Percentiles rank a stretch among this genome's conserved stretches.
phyloP scores from a whole-genome alignment of 1,140 invertebrate genomes.

The Brachionus rotundiformis region DNA sequence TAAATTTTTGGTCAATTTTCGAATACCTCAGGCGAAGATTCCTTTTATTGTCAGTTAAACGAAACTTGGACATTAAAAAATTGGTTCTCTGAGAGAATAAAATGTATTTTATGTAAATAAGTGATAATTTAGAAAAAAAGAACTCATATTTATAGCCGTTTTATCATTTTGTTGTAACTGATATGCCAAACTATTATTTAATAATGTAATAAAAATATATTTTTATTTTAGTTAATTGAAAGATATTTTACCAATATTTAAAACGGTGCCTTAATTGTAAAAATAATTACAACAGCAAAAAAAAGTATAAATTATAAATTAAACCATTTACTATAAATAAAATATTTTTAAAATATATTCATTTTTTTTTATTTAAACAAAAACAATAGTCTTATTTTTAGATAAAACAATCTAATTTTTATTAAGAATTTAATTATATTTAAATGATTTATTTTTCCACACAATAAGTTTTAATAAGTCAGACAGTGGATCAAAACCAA shows the following conservation, averaged over 20 bases:
- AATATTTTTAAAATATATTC: not conserved
- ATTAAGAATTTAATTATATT: too few relatives aligned
- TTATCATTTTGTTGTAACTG: not conserved
- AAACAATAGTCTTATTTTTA: too few relatives aligned
- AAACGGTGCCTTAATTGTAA: conserved; percentile 9
- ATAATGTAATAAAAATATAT: conserved; percentile 10
- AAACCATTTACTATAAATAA: not conserved
- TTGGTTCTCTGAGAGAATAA: not conserved
- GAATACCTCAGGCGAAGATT: not conserved
- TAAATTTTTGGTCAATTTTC: not conserved
- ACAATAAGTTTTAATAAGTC: too few relatives aligned
- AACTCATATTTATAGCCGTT: not conserved
- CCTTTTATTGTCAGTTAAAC: not conserved
- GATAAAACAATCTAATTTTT: too few relatives aligned
- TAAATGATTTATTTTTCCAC: too few relatives aligned
- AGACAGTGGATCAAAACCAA: too few relatives aligned
- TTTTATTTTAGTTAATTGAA: not conserved
- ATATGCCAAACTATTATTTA: not conserved
- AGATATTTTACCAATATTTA: not conserved
- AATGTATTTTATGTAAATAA: not conserved
- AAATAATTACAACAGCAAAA: too few relatives aligned
- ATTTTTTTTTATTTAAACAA: too few relatives aligned
- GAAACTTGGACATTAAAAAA: not conserved
- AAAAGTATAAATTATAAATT: too few relatives aligned
- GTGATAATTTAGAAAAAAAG: not conserved